Evolutionary conservation across 2,797 vertebrate species (phyloP).

Genomic region (Anisognathus igniventris): DNA sequence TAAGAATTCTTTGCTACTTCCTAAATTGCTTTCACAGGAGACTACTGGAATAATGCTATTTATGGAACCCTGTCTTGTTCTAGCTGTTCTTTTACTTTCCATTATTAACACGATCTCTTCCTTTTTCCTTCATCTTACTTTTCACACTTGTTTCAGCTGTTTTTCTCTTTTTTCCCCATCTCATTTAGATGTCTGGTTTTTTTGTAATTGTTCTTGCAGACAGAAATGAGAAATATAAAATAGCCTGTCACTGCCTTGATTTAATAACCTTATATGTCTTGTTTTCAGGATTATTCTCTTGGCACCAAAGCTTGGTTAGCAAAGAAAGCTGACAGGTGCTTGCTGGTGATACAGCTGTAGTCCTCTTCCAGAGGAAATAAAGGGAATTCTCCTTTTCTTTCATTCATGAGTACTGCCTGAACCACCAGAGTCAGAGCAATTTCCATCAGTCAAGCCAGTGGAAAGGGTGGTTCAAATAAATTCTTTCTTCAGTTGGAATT

Average conservation of each 20-base stretch:
- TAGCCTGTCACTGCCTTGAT: not conserved
- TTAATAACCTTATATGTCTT: not conserved
- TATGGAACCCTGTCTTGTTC: not conserved
- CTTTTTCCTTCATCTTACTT: not conserved
- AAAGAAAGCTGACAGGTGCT: not conserved
- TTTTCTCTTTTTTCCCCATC: not conserved
- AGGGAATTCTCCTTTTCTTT: not conserved
- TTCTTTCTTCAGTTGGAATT: not conserved
- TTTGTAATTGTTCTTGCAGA: not conserved
- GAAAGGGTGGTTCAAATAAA: not conserved
- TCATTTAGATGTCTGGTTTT: not conserved
- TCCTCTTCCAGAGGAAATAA: not conserved
- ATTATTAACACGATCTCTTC: not conserved
- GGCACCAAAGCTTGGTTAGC: not conserved
- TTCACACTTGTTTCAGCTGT: not conserved
- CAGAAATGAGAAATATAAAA: not conserved
- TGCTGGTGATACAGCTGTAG: not conserved
- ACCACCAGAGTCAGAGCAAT: not conserved
- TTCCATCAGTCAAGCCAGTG: not conserved
- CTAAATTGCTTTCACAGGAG: not conserved
- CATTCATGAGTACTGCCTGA: not conserved
- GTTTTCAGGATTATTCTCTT: not conserved
- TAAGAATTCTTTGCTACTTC: not conserved
- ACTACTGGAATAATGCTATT: not conserved
- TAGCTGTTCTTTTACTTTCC: not conserved